Evolutionary conservation across 2,797 vertebrate species (phyloP), one percentile per base, ranked within the genome.

Genomic region (Lepilemur ruficaudatus): DNA sequence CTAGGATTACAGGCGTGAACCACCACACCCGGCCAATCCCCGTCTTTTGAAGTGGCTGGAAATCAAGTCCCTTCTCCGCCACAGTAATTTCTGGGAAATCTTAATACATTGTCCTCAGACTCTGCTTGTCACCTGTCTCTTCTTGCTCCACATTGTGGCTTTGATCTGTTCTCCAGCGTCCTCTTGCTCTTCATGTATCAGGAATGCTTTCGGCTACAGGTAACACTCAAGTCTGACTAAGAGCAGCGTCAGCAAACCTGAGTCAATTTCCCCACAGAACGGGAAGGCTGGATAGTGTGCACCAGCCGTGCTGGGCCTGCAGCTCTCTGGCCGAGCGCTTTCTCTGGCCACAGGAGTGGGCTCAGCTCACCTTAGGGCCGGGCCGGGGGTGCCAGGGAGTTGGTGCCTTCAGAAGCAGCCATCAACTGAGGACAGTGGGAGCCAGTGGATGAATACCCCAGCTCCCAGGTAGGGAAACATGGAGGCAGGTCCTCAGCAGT

Each of bases 21-120:
- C 55, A 57, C 55, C 8, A 3, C 4, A 0, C 55, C 55, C 6
- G 22, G 55, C 55, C 55, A n/a, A 15, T 82, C 38, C 48, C 65
- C 2, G 3, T 78, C 43, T 93, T 38, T 35, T 5, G 10, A 63
- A 52, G 41, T 18, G 38, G 50, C 82, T 35, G 82, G 72, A 61
- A 43, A 79, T 17, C 17, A 20, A 55, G 86, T 22, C 48, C n/a
- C 14, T 25, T 90, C 4, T 14, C 38, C 61, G 72, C 61, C 5
- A 12, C 23, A 15, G 7, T 12, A n/a, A 12, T 86, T 67, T 82
- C 86, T 93, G 72, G 67, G 92, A 85, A 84, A 82, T 65, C 52
- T 35, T 70, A 48, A 48, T 8, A 5, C 13, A 2, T 43, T 43
- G 48, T 57, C 23, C 70, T 61, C 2, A 2, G 13, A 38, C n/a